Base-by-base conservation (phyloP, 2,113 vertebrate genomes). In the Amphiprion ocellaris region DNA sequence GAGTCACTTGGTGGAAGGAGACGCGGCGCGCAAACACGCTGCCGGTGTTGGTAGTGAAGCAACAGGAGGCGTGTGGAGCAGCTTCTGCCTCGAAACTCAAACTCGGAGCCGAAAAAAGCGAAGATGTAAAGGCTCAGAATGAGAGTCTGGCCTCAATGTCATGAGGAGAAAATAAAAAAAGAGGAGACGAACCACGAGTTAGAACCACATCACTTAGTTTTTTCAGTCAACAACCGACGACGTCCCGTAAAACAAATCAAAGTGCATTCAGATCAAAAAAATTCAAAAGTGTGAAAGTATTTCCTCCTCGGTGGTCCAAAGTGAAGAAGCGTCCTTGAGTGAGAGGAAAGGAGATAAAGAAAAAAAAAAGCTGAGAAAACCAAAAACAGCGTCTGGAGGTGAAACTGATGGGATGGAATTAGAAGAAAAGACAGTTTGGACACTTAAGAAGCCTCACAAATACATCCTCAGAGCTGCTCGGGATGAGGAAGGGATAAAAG, bases 21-120 rank as follows among this genome's bases (percentile, higher is more conserved):
- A 70, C 71, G 79, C 77, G 70, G 85, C 85, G 84, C 81, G 85
- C 55, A 14, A 33, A 70, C 89, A 83, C 90, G 81, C 88, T 63
- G 91, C 86, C 81, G 88, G 85, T 85, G 77, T 83, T 80, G 84
- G 77, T 87, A 70, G 41, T 69, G 84, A 67, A 93, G 90, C 90
- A 91, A 93, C 92, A 93, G 90, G 91, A 91, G 86, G 71, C 69
- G 77, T 9, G 82, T 4, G 52, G 52, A 30, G 30, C 55, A 59
- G 53, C 24, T 53, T 69, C 76, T 49, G 72, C 61, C 67, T 86
- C 70, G 55, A 39, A 30, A 44, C 6, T 2, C 6, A 68, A 60
- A 44, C 28, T 67, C 82, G 28, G 5, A 74, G 11, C 15, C 30
- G 46, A 14, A 44, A 76, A 61, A 70, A 69, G 24, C 62, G 16